Conservation (phyloP, 2,888 invertebrate genomes). For the Lumbricus terrestris region DNA sequence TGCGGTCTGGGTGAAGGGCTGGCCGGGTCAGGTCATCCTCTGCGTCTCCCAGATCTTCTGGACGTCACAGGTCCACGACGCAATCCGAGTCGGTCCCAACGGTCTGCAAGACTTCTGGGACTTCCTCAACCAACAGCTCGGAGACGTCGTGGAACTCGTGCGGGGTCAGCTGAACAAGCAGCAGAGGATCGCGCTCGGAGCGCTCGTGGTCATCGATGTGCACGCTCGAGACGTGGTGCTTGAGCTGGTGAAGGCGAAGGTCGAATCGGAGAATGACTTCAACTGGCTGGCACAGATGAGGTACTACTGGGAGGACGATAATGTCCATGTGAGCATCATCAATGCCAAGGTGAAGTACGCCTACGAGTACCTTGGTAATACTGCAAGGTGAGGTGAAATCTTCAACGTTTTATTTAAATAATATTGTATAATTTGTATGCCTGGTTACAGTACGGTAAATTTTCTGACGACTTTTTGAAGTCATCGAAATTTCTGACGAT, state of each 20-base stretch:
- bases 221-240: slow-evolving; percentile 85
- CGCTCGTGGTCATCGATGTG: slow-evolving; percentile 86
- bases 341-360: slow-evolving; percentile 85
- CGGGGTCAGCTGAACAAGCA: slow-evolving; percentile 79
- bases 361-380: slow-evolving; percentile 89
- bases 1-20: slow-evolving; percentile 78
- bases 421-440: not conserved
- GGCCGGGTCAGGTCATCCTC: slow-evolving; percentile 90
- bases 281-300: slow-evolving; percentile 86
- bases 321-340: slow-evolving; percentile 73
- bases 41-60: slow-evolving; percentile 77
- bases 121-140: slow-evolving; percentile 68
- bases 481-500: too few relatives aligned
- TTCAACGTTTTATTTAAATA: not conserved
- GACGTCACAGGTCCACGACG: slow-evolving; percentile 76
- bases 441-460: not conserved
- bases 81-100: slow-evolving; percentile 66
- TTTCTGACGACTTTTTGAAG: too few relatives aligned
- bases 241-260: slow-evolving; percentile 62
- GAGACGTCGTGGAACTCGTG: slow-evolving; percentile 70
- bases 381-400: slow-evolving; percentile 34
- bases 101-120: slow-evolving; percentile 66
- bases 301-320: slow-evolving; percentile 70
- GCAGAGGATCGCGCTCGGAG: slow-evolving; percentile 84
- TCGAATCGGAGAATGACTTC: slow-evolving; percentile 77